These are phyloP conservation scores for Pedionomus torquatus DNA, from an alignment of 2,113 vertebrate species.

Conservation along the genomic window DNA sequence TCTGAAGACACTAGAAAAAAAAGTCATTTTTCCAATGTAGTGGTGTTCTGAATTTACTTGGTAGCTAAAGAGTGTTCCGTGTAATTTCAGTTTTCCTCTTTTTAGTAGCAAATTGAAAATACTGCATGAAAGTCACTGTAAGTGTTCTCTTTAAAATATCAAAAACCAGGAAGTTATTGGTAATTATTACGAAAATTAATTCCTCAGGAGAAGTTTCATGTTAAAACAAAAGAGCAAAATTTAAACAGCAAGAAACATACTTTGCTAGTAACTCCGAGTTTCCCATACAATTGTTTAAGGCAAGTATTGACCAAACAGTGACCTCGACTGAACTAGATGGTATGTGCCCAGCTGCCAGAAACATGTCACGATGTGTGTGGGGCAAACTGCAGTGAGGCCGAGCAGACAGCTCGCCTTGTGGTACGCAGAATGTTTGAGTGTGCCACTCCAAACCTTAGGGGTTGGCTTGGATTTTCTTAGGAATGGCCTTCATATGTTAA, in stretches of 20 bases:
- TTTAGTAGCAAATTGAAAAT: neutral
- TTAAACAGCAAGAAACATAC: neutral
- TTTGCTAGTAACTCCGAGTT: neutral
- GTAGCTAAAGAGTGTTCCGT: neutral
- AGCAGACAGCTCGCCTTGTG: neutral
- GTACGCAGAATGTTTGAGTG: accelerated
- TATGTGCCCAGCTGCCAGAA: neutral
- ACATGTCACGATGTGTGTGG: accelerated
- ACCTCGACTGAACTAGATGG: neutral
- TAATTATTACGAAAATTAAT: neutral
- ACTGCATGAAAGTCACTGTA: neutral
- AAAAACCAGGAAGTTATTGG: neutral
- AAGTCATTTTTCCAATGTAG: neutral
- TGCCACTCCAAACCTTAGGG: neutral
- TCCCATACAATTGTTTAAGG: neutral
- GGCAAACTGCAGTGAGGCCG: neutral
- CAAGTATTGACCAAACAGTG: neutral
- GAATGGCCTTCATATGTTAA: neutral
- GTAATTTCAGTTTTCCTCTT: neutral
- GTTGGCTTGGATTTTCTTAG: neutral
- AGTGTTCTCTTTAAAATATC: neutral
- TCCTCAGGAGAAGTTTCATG: neutral
- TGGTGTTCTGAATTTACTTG: neutral
- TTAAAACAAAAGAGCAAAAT: neutral
- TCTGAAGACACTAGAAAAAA: neutral